Evolutionary conservation across 2,888 invertebrate species (phyloP).

Genomic region (Tetranychus piercei): DNA sequence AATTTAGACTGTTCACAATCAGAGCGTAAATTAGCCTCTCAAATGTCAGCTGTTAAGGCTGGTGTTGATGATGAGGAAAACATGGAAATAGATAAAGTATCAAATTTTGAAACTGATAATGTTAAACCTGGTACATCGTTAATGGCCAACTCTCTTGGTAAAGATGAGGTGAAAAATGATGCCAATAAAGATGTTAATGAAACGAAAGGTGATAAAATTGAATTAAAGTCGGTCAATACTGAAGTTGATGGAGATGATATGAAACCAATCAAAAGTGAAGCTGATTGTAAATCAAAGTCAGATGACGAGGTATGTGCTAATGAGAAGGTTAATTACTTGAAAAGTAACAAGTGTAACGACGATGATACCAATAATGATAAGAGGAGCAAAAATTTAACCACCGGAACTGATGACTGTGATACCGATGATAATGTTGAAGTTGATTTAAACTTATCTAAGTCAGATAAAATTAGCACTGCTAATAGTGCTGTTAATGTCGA

Average conservation of each 20-base stretch:
- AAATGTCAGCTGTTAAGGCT: background rate
- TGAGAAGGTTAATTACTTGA: background rate
- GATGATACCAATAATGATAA: background rate
- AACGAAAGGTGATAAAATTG: background rate
- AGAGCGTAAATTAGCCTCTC: background rate
- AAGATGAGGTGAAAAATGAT: slow-evolving; percentile 8
- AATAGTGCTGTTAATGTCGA: background rate
- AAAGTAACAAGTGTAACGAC: background rate
- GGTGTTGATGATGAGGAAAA: background rate
- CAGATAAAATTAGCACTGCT: background rate
- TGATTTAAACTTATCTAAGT: background rate
- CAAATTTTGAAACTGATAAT: background rate
- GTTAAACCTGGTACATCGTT: background rate
- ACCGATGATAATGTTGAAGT: background rate
- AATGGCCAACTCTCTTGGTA: background rate
- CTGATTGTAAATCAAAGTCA: too few relatives aligned
- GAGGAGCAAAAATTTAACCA: background rate
- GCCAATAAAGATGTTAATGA: background rate
- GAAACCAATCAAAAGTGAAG: too few relatives aligned
- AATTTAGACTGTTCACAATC: slow-evolving; percentile 2
- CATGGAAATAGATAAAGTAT: background rate
- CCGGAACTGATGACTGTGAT: background rate
- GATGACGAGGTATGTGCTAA: background rate
- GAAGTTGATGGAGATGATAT: too few relatives aligned
- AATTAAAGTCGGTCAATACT: too few relatives aligned